Evolutionary conservation across 2,888 invertebrate genomes (phyloP).

Genomic region (Hypomecis punctinalis): DNA sequence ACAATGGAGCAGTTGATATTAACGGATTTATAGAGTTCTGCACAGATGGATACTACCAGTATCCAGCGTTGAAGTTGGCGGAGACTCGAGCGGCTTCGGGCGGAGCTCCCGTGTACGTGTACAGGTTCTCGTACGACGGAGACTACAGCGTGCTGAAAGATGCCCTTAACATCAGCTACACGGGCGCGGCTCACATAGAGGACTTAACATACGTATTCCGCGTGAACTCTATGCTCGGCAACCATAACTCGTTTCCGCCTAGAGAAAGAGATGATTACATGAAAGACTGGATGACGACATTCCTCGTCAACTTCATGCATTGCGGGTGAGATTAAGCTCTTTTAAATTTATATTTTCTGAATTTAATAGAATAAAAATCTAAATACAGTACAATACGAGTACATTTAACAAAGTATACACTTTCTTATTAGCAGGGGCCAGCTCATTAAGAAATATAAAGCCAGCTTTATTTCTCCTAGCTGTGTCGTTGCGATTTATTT

Average conservation of each 20-base stretch:
- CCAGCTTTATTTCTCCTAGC: too few species aligned
- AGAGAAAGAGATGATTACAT: conserved; percentile 53
- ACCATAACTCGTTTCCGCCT: conserved; percentile 42
- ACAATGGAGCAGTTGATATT: conserved; percentile 52
- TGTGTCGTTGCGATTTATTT: too few species aligned
- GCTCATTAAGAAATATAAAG: too few species aligned
- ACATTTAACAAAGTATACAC: too few species aligned
- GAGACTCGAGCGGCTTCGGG: conserved; percentile 47
- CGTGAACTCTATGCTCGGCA: conserved; percentile 56
- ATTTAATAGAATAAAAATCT: too few species aligned
- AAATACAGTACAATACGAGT: neutral
- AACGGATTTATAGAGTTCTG: conserved; percentile 61
- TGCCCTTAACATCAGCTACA: conserved; percentile 59
- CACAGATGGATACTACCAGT: conserved; percentile 64
- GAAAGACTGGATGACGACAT: conserved; percentile 63
- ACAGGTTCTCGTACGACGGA: conserved; percentile 82
- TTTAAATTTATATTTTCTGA: neutral
- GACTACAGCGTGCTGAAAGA: conserved; percentile 76
- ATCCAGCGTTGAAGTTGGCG: conserved; percentile 65
- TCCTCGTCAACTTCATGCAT: conserved; percentile 63
- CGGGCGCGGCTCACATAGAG: conserved; percentile 85
- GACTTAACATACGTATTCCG: conserved; percentile 84
- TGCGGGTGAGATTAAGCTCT: conserved; percentile 57
- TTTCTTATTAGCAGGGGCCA: too few species aligned
- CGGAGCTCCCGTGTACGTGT: conserved; percentile 78